These are phyloP conservation scores for Lepidocolaptes lacrymiger DNA, from an alignment of 2,797 vertebrate species.

Conservation along the genomic window DNA sequence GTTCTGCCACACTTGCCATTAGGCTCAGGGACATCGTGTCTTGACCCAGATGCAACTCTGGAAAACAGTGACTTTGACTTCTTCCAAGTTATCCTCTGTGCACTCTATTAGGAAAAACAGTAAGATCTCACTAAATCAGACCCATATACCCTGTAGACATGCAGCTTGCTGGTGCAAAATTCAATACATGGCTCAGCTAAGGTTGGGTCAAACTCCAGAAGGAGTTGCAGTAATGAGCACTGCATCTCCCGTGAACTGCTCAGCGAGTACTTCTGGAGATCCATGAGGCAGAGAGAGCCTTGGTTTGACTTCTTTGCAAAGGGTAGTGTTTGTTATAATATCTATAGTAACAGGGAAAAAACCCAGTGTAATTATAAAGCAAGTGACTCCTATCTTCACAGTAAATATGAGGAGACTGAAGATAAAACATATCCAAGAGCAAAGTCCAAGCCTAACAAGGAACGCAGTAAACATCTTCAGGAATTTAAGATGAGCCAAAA, in stretches of 20 bases:
- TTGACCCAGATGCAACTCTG: fast-evolving
- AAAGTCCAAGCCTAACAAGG: conserved; percentile 3
- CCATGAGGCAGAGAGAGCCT: neutral
- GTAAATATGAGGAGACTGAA: conserved; percentile 1
- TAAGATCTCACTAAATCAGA: neutral
- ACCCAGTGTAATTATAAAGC: neutral
- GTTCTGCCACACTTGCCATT: neutral
- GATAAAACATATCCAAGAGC: neutral
- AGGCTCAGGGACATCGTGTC: fast-evolving
- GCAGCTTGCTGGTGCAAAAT: neutral
- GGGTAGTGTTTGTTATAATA: conserved; percentile 5
- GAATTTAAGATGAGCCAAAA: conserved; percentile 54
- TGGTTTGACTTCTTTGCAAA: neutral
- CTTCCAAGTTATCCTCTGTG: neutral
- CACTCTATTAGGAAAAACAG: neutral
- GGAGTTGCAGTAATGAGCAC: neutral
- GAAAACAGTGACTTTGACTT: neutral
- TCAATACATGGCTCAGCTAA: fast-evolving
- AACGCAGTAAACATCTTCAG: conserved; percentile 43
- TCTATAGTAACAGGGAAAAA: neutral
- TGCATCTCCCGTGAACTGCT: fast-evolving
- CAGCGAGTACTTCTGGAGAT: neutral
- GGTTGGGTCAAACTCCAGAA: neutral
- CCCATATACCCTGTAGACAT: neutral
- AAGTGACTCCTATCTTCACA: neutral